Base-by-base conservation (phyloP, 2,797 vertebrate genomes). In the Xyrichtys novacula region DNA sequence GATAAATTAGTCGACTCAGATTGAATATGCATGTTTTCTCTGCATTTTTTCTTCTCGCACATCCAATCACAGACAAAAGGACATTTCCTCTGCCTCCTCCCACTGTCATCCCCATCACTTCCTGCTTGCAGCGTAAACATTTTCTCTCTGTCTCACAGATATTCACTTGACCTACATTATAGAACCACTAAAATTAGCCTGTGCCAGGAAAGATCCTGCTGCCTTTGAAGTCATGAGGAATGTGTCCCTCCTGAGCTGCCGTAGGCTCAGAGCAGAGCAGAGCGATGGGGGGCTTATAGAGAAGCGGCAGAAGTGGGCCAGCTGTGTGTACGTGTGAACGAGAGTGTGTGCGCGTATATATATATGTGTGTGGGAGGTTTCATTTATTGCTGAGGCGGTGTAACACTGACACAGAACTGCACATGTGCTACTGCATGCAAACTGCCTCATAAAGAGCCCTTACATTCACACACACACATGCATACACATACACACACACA, bases 91-190 rank as follows among this genome's bases (percentile, higher is more conserved):
- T n/a, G 12, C 48, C 42, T 47, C 34, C 43, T 12, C 2, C 48
- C 5, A 0, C 60, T 14, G 42, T 17, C 29, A 0, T 42, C 32
- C 15, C 12, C 29, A 2, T 63, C 34, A 36, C 49, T 42, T 55
- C 11, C 28, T 59, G 42, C 63, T 65, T 6, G 67, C 74, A 61
- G 63, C 16, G 1, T 25, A 38, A 75, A 54, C 29, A 5, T 9
- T 61, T 53, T 56, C 59, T 44, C 69, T 64, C 20, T 5, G 1
- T 54, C 69, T 80, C 66, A 60, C 17, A 72, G 53, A 81, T 42
- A 66, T 52, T 63, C 65, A 60, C 26, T 14, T 87, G 88, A 83
- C 86, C 88, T 87, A 89, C 81, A 89, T 88, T 69, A 55, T 12
- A 36, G 26, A 69, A 66, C 2, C 28, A 16, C 77, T 85, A 69